Evolutionary conservation across 1,140 invertebrate species (phyloP), one percentile per base, ranked within the genome.

Genomic region (Drosophila arawakana): DNA sequence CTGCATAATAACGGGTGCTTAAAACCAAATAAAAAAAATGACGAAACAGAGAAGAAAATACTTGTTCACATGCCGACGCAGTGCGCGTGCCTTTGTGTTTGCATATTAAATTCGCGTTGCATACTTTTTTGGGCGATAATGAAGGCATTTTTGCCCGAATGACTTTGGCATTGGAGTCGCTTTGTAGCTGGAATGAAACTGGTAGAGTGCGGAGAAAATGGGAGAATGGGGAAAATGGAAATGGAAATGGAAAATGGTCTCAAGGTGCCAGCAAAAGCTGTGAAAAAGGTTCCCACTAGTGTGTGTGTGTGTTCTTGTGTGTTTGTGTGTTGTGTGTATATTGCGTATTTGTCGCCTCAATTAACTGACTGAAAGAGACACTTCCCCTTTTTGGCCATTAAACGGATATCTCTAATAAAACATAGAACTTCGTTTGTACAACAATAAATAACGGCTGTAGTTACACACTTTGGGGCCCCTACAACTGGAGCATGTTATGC

Each of bases 51-150:
- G 3, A 4, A 66, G 44, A 54, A 21, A 18, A 65, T 21, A 65
- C 44, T 65, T 72, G 62, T 71, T 63, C 74, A 76, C 46, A 71
- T 82, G 46, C 43, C 57, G 39, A 50, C 44, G 25, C 35, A 25
- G 4, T 47, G 73, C 73, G 78, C 81, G 76, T 84, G 72, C 60
- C 60, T 61, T 73, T 86, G 76, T 86, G 76, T 82, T 85, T 85
- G 75, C 67, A 86, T 86, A 85, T 86, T 76, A 66, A 86, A 67
- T 85, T 61, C 62, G 65, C 61, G 39, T 54, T 86, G 82, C 83
- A 82, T 79, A 79, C 83, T 82, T 80, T 69, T 58, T 41, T 5
- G 37, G 76, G 72, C 76, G 76, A 84, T 86, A 85, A 85, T 88
- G 82, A 85, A 79, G 72, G 82, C 76, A 79, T 85, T 80, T 84